Evolutionary conservation across 2,113 vertebrate genomes (phyloP), one percentile per base, ranked within the genome.

Genomic region (Poeciliopsis prolifica): DNA sequence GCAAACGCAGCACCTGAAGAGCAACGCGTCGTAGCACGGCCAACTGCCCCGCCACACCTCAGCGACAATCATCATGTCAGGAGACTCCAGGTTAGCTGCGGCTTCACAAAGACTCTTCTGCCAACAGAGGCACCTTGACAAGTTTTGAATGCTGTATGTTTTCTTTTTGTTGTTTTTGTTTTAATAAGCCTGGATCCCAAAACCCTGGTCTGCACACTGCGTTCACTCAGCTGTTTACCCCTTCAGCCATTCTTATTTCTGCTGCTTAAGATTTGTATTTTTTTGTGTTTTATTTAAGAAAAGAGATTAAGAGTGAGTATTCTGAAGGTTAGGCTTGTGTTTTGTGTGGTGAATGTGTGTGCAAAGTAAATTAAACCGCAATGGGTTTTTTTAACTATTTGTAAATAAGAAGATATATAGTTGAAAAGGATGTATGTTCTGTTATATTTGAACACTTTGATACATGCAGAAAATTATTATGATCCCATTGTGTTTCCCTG

Each of bases 1-100:
- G 83, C 98, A 99, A 92, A 98, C 96, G 80, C 97, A 97, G 77
- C 98, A 99, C 94, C 94, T 98, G 92, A 98, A 97, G 94, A 96
- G 94, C 93, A 96, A 89, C 72, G 95, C 95, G 79, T 96, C 96
- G 48, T 98, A 98, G 95, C 92, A 69, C 37, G n/a, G 1, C 62
- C 1, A 37, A n/a, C 65, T 74, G 3, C 64, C 64, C 62, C 31
- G 22, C n/a, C 72, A 14, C 72, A 77, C 79, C 82, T 88, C 86
- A 87, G 79, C 70, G 94, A 95, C 93, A 94, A 95, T 95, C 92
- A 91, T 51, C 78, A 76, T 74, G 80, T 89, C 89, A 86, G 86
- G 85, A 80, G 84, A 86, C 30, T 67, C 85, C 88, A 87, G 87
- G 91, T 89, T 85, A 88, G 89, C 89, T 85, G 65, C 84, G 70